Evolutionary conservation across 2,797 vertebrate genomes (phyloP), one percentile per base, ranked within the genome.

Genomic region (Enteromius treurensis): DNA sequence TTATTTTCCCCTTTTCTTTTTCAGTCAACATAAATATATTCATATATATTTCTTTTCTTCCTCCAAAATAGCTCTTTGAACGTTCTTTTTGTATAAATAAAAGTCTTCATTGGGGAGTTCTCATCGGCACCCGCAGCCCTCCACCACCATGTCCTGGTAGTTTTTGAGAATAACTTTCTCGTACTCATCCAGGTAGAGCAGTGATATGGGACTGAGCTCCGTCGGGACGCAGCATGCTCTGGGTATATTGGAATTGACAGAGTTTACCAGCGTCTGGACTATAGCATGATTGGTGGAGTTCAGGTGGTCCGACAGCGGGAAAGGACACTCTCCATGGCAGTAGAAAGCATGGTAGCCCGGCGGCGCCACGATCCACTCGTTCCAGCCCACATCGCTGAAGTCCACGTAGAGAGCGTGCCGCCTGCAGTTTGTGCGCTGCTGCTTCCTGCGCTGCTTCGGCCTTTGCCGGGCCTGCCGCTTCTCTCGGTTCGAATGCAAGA

Each of bases 81-180:
- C 65, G 86, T 84, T 97, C 95, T 95, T 95, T 96, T 96, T 93
- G 96, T 96, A 99, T 99, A 99, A 99, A 99, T 99, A 98, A 94
- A 96, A 94, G 95, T 98, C 96, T 99, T 98, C 96, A 97, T 96
- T 97, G 96, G 96, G 96, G 97, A 97, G 60, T 75, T 89, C 92
- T 95, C 90, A 99, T 92, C 97, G 96, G 93, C 98, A 99, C 88
- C 98, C 98, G 40, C 98, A 99, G 82, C 98, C 98, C 93, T 99
- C 98, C 90, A 99, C 98, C 90, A 99, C 98, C 98, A 99, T 99
- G 92, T 99, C 98, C 93, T 99, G 98, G 88, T 99, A 99, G 93
- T 99, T 99, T 95, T 99, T 99, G 90, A 99, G 93, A 87, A 99
- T 97, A 37, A 99, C 97, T 92, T 99, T 99, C 91, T 99, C 98